phyloP scores from a whole-genome alignment of 2,797 vertebrate genomes.

The Discoglossus pictus region DNA sequence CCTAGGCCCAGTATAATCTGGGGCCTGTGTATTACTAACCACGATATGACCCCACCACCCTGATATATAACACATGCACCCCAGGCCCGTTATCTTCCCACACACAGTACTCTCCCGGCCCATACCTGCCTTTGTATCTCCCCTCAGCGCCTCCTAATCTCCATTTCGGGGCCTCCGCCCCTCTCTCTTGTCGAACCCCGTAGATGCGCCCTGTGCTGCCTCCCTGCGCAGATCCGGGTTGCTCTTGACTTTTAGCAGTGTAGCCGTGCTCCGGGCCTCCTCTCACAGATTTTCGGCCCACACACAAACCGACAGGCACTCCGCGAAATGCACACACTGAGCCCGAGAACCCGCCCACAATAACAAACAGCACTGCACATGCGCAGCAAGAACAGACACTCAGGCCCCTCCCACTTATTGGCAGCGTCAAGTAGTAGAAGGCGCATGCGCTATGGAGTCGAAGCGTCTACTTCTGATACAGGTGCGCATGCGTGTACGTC shows the following conservation, averaged over 20 bases:
- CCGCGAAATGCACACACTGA: neutral
- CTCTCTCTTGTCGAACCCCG: neutral
- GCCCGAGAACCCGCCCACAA: constrained; percentile 40
- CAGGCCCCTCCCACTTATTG: constrained; percentile 19
- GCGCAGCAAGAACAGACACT: neutral
- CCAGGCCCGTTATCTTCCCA: too few relatives aligned
- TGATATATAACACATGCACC: too few relatives aligned
- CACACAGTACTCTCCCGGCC: too few relatives aligned
- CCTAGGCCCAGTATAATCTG: too few relatives aligned
- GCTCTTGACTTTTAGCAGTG: too few relatives aligned
- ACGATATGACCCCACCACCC: too few relatives aligned
- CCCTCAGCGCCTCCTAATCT: constrained; percentile 75
- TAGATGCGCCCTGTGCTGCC: neutral
- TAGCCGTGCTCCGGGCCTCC: neutral
- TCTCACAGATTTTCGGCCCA: constrained; percentile 33
- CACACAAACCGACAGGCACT: neutral
- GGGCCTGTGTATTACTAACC: too few relatives aligned
- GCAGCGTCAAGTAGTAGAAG: neutral
- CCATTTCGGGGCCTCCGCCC: constrained; percentile 70
- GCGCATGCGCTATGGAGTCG: neutral
- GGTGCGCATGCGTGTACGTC: constrained; percentile 8
- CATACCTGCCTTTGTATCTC: neutral
- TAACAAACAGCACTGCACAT: constrained; percentile 36
- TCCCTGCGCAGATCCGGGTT: neutral
- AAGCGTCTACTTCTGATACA: too few relatives aligned